phyloP scores from a whole-genome alignment of 2,888 invertebrate genomes.

The Lepidocyrtinus sp. region DNA sequence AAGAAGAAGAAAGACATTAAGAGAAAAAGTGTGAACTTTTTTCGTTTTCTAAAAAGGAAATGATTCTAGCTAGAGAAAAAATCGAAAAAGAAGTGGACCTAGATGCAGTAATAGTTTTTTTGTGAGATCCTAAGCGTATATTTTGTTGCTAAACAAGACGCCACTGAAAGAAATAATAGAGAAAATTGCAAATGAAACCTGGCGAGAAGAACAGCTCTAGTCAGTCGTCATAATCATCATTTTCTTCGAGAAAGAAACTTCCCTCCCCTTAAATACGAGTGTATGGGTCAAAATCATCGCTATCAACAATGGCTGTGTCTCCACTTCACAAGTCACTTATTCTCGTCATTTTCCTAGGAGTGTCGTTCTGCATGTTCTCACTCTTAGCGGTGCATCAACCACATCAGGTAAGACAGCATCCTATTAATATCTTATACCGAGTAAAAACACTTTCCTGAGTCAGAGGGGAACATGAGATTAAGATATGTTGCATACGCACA shows the following conservation, averaged over 20 bases:
- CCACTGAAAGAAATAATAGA: no score
- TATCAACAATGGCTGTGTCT: conserved; percentile 65
- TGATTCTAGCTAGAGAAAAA: conserved; percentile 1
- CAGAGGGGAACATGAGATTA: no score
- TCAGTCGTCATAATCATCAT: neutral
- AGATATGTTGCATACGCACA: no score
- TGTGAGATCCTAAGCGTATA: no score
- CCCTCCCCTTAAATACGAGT: conserved; percentile 33
- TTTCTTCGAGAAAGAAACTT: neutral
- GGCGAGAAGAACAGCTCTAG: neutral
- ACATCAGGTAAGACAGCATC: conserved; percentile 67
- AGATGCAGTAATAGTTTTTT: no score
- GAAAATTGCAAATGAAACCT: neutral
- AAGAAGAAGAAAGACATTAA: neutral
- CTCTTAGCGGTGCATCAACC: conserved; percentile 68
- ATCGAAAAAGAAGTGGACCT: no score
- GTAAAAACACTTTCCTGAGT: no score
- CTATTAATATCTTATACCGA: no score
- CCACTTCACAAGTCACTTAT: conserved; percentile 69
- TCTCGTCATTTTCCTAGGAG: conserved; percentile 66
- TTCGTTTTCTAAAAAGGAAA: neutral
- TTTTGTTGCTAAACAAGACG: no score
- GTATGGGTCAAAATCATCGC: conserved; percentile 51
- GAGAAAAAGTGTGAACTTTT: neutral
- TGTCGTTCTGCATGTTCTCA: conserved; percentile 68